phyloP scores from a whole-genome alignment of 2,797 vertebrate species.

The Carapus acus region DNA sequence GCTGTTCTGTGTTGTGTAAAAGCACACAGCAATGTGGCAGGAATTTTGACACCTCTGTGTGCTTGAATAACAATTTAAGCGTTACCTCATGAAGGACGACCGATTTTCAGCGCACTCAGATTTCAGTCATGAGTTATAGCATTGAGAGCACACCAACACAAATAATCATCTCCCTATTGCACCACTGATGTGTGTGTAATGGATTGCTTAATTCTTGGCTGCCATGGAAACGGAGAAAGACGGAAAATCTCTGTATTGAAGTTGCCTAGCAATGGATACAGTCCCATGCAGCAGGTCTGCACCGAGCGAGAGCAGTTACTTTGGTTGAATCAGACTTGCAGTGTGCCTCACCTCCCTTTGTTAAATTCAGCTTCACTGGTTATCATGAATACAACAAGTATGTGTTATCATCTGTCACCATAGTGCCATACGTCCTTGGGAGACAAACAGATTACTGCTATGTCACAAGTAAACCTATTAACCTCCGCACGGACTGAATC shows the following conservation, averaged over 20 bases:
- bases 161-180: constrained; percentile 30
- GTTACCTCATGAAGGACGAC: neutral
- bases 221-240: constrained; percentile 57
- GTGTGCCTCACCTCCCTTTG: constrained; percentile 12
- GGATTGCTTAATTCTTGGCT: constrained; percentile 44
- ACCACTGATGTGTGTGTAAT: constrained; percentile 17
- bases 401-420: constrained; percentile 1
- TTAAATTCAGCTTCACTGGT: constrained; percentile 10
- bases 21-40: constrained; percentile 10
- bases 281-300: constrained; percentile 16
- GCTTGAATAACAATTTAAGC: neutral
- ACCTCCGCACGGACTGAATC: too few species aligned
- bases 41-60: neutral
- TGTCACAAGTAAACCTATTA: too few species aligned
- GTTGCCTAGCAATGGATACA: constrained; percentile 42
- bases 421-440: neutral
- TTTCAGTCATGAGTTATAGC: neutral
- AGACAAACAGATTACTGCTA: too few species aligned
- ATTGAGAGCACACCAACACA: constrained; percentile 18
- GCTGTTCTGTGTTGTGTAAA: constrained; percentile 27
- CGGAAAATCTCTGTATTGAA: constrained; percentile 13
- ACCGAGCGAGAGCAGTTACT: constrained; percentile 6
- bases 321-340: constrained; percentile 12
- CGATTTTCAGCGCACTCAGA: neutral
- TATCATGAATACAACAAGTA: constrained; percentile 26